Base-by-base conservation (phyloP, 2,797 vertebrate species). In the Choloepus didactylus region DNA sequence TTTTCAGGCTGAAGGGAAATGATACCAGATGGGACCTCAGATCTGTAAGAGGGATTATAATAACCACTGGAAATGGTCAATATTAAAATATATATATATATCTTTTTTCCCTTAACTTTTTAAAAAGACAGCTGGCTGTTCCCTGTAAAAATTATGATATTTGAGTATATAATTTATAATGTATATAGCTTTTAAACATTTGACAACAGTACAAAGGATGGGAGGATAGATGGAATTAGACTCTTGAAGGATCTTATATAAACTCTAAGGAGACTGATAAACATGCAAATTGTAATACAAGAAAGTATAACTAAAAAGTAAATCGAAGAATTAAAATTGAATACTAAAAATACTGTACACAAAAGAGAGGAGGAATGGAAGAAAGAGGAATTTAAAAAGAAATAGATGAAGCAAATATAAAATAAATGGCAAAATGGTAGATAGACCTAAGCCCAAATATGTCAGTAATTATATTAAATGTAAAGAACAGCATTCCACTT, bases 251-350 rank as follows among this genome's bases (percentile, higher is more conserved):
- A 11, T 56, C 4, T 49, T 10, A 85, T 89, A 86, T 87, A 67
- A 88, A 91, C 46, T 69, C 59, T 54, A 46, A 85, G 21, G 46
- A 11, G 29, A 59, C 16, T 27, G 35, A 4, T 23, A n/a, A 29
- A 67, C n/a, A 46, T n/a, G 2, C 54, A 1, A 18, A 6, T 59
- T 54, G 18, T 18, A 69, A 66, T 38, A 12, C 19, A 87, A 49
- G 54, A 86, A 87, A 64, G 23, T 35, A n/a, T 27, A 80, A 11
- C 84, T 92, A 35, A 80, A 87, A 94, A 46, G 29, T 19, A 62
- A 81, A 0, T 44, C 38, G 54, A 54, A 21, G 41, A 59, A 41
- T 83, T 67, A 38, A 86, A 89, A 59, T 23, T 49, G 54, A 94
- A 56, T 31, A 54, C 25, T 62, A 44, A 82, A 79, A 88, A 51